Evolutionary conservation across 2,797 vertebrate species (phyloP).

Genomic region (Cuniculus paca): DNA sequence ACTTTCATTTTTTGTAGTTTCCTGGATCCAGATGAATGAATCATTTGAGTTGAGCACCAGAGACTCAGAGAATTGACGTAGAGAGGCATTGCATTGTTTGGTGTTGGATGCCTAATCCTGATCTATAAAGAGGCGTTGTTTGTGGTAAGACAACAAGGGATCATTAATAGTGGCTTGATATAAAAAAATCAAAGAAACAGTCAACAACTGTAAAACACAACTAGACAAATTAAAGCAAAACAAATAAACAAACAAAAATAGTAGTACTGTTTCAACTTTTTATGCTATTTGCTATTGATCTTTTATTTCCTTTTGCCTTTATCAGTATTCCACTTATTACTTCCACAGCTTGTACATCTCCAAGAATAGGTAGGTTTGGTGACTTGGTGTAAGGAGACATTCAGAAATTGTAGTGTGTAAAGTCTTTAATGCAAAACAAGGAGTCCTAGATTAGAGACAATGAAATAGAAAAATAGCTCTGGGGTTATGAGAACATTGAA

Average conservation of each 20-base stretch:
- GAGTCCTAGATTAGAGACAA: background rate
- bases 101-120: background rate
- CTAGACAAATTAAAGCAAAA: conserved; percentile 6
- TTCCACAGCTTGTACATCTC: background rate
- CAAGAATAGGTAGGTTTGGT: background rate
- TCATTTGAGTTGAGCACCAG: background rate
- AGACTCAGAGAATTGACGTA: background rate
- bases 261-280: background rate
- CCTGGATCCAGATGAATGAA: background rate
- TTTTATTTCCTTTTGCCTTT: conserved; percentile 13
- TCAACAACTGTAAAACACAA: conserved; percentile 1
- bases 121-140: background rate
- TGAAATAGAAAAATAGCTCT: background rate
- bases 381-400: background rate
- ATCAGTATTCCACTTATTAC: background rate
- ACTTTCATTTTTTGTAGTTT: conserved; percentile 43
- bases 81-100: background rate
- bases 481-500: background rate
- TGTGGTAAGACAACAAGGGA: background rate
- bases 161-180: background rate
- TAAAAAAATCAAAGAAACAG: background rate
- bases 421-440: background rate
- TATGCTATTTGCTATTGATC: background rate
- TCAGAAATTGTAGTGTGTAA: background rate
- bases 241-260: conserved; percentile 32